phyloP scores from a whole-genome alignment of 2,113 vertebrate species.

The Gobio gobio region DNA sequence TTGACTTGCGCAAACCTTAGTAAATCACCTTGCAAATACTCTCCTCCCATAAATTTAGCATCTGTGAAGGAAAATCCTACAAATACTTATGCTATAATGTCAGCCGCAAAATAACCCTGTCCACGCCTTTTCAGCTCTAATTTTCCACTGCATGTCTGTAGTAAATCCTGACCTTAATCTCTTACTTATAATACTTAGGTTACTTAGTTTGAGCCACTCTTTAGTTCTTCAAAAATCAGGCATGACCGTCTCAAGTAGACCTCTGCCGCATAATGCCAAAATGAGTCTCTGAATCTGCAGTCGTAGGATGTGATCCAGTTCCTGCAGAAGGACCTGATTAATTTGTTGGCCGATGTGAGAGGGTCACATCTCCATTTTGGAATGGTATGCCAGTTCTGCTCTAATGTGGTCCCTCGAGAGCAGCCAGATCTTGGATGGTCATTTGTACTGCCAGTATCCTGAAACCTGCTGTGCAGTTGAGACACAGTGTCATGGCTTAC shows the following conservation, averaged over 20 bases:
- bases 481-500: background rate
- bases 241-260: background rate
- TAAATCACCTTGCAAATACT: too few species aligned
- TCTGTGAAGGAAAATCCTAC: too few species aligned
- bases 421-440: background rate
- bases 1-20: too few species aligned
- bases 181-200: background rate
- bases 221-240: background rate
- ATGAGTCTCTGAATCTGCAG: background rate
- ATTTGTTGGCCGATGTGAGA: background rate
- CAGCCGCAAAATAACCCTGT: too few species aligned
- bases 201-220: background rate
- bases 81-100: too few species aligned
- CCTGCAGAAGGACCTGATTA: conserved; percentile 17
- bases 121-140: too few species aligned
- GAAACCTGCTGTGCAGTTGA: background rate
- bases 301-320: background rate
- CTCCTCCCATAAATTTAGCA: too few species aligned
- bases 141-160: too few species aligned
- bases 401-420: background rate
- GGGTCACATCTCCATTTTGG: background rate
- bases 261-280: background rate
- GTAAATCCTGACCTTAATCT: too few species aligned
- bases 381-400: background rate
- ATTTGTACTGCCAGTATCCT: conserved; percentile 12